Evolutionary conservation across 2,113 vertebrate species (phyloP).

Genomic region (Corythaixoides concolor): DNA sequence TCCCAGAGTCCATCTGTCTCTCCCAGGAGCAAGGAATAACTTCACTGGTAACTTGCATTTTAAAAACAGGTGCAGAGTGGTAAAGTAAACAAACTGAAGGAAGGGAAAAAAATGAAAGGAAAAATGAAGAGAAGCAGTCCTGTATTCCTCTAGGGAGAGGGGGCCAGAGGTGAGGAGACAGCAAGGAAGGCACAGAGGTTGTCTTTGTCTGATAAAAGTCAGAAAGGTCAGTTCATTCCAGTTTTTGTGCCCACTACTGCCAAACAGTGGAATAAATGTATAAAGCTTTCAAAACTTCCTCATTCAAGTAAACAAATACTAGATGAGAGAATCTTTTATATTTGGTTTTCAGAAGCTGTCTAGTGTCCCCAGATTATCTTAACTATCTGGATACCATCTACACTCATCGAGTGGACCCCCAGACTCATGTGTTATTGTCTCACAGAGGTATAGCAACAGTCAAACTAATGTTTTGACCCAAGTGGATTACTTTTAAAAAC

Average conservation of each 20-base stretch:
- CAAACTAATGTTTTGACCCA: background rate
- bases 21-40: conserved; percentile 7
- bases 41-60: background rate
- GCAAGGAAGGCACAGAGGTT: conserved; percentile 23
- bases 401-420: background rate
- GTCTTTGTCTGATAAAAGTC: conserved; percentile 60
- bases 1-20: conserved; percentile 45
- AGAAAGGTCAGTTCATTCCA: conserved; percentile 31
- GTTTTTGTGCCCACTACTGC: conserved; percentile 11
- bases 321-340: conserved; percentile 3
- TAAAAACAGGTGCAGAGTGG: conserved; percentile 62
- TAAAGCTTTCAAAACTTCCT: conserved; percentile 33
- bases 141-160: background rate
- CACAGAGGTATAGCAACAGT: background rate
- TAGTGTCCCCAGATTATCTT: background rate
- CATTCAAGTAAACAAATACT: conserved; percentile 32
- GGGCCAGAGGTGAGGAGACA: background rate
- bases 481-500: background rate
- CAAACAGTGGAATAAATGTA: conserved; percentile 49
- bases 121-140: conserved; percentile 5
- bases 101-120: background rate
- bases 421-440: background rate
- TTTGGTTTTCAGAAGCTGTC: background rate
- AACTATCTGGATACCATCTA: background rate
- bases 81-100: conserved; percentile 32